Evolutionary conservation across 1,140 invertebrate species (phyloP), one percentile per base, ranked within the genome.

Genomic region (Hylaeus anthracinus): DNA sequence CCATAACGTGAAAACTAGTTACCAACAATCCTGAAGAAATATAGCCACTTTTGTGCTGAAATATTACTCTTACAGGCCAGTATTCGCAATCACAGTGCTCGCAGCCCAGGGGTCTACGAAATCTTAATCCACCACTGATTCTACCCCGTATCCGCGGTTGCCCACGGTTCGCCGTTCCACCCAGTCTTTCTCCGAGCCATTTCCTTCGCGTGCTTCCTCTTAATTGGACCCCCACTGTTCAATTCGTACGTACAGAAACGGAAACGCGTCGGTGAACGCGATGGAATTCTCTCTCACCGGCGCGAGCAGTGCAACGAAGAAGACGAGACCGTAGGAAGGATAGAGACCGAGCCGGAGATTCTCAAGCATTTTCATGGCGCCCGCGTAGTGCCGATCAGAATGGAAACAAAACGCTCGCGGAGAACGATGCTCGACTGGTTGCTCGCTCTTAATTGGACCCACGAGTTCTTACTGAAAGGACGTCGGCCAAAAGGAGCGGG

Each of bases 151-250:
- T n/a, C 5, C 14, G 14, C 8, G 39, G 2, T 43, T 48, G 26
- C 26, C 53, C 41, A 64, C n/a, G 41, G 15, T n/a, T 65, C 70
- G 26, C 63, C 41, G 71, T 79, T 73, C 12, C 71, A 60, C 41
- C n/a, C 72, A n/a, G 43, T 83, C 82, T 86, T 82, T 83, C 82
- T 89, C 84, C 86, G 88, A 92, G 86, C 90, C 87, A 92, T 92
- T 92, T 93, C 90, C 90, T 91, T 91, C 88, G 89, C 91, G 87
- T 91, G 91, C 86, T 88, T 87, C 82, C 87, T 89, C 87, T 91
- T 91, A 93, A 92, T 92, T 91, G 90, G 91, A 87, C 81, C 77
- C 86, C 87, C 72, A 74, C 78, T 65, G 84, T 86, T 85, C 81
- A 73, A 88, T 88, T 88, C 86, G 82, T 87, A 83, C 77, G 84